Evolutionary conservation across 2,888 invertebrate genomes (phyloP), one percentile per base, ranked within the genome.

Genomic region (Epistrophella euchroma): DNA sequence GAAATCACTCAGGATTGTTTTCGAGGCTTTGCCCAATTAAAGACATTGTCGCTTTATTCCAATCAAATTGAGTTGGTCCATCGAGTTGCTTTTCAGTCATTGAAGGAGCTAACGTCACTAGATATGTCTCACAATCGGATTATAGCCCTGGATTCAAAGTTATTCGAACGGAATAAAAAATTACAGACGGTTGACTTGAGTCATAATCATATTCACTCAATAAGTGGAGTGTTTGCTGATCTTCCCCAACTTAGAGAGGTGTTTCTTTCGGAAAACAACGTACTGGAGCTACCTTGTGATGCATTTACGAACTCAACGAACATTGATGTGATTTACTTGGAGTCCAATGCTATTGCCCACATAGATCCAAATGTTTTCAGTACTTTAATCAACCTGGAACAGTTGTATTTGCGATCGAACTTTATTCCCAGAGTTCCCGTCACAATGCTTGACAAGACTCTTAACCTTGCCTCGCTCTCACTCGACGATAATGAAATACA

Each of bases 41-140:
- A 95, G 90, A 96, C 96, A 0, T 93, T 98, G 73, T 96, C 97
- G 6, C 94, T 98, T 88, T 97, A 97, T 92, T 96, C 96, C 90
- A 98, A 98, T 91, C 95, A 96, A 74, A 96, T 98, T 70, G 95
- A 96, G 90, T 93, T 93, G 77, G 95, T 98, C 45, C 95, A 96
- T 88, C 95, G 95, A 89, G 95, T 96, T 90, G 95, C 96, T 15
- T 98, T 98, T 92, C 93, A 94, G 88, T 95, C 95, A 9, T 93
- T 98, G 86, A 94, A 93, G 72, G 94, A 95, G 89, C 93, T 98
- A 74, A 97, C 97, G 93, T 96, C 96, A 11, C 93, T 98, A 87
- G 97, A 97, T 91, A 94, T 98, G 90, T 97, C 97, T 90, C 96
- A 97, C 91, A 98, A 98, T 92, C 96, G 96, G 92, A 96, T 97